phyloP scores from a whole-genome alignment of 2,797 vertebrate species.

The Leptatherina wallacei region DNA sequence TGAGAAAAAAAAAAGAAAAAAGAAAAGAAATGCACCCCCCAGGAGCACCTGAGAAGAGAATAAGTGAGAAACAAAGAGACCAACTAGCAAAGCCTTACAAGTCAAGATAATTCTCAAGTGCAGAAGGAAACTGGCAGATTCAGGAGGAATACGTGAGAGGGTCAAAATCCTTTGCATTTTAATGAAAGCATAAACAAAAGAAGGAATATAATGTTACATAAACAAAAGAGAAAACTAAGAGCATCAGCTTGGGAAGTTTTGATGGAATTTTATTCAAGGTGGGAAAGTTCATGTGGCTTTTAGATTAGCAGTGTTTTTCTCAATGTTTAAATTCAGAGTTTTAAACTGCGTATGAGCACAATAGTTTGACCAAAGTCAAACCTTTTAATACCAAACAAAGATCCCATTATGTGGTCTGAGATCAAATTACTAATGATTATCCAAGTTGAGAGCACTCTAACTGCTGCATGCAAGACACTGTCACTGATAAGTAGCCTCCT shows the following conservation, averaged over 20 bases:
- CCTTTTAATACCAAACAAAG: too few relatives aligned
- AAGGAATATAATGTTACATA: conserved; percentile 34
- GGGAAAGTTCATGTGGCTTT: not conserved
- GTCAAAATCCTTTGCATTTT: conserved; percentile 79
- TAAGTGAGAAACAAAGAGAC: conserved; percentile 29
- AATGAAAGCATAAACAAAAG: conserved; percentile 79
- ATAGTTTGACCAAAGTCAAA: too few relatives aligned
- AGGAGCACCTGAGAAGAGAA: conserved; percentile 16
- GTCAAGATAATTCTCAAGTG: conserved; percentile 77
- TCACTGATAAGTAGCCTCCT: too few relatives aligned
- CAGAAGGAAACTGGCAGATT: conserved; percentile 68
- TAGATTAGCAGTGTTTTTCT: not conserved
- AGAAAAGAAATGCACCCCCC: conserved; percentile 41
- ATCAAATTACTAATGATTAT: too few relatives aligned
- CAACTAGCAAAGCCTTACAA: conserved; percentile 64
- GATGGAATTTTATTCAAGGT: conserved; percentile 68
- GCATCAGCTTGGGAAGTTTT: conserved; percentile 46
- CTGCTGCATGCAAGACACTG: too few relatives aligned
- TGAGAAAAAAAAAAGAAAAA: conserved; percentile 43
- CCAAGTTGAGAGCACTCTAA: too few relatives aligned
- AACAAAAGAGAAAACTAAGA: conserved; percentile 37
- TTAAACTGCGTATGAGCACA: too few relatives aligned
- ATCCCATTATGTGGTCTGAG: too few relatives aligned
- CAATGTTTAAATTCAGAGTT: too few relatives aligned
- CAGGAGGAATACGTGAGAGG: conserved; percentile 48